phyloP scores from a whole-genome alignment of 2,113 vertebrate species.

The Sclerurus mexicanus region DNA sequence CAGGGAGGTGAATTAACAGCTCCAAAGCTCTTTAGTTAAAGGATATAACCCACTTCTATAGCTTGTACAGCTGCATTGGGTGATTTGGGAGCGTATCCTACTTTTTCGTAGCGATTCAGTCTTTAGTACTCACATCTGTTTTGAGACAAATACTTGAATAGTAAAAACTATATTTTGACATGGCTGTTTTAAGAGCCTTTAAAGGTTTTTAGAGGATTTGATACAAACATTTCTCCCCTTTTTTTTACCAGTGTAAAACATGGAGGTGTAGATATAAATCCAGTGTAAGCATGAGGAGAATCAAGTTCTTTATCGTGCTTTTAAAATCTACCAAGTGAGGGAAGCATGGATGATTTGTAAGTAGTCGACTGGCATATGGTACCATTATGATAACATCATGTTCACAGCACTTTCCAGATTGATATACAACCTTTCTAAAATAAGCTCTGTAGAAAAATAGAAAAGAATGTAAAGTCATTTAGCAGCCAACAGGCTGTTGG shows the following conservation, averaged over 20 bases:
- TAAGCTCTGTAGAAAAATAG: constrained; percentile 23
- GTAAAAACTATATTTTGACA: neutral
- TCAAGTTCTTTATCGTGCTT: constrained; percentile 49
- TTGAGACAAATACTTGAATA: constrained; percentile 29
- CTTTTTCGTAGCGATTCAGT: constrained; percentile 20
- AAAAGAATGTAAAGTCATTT: constrained; percentile 53
- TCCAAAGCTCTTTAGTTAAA: neutral
- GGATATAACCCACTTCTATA: constrained; percentile 41
- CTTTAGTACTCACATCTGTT: constrained; percentile 30
- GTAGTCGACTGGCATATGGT: constrained; percentile 68
- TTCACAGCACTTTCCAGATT: constrained; percentile 65
- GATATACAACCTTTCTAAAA: constrained; percentile 71
- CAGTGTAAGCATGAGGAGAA: neutral
- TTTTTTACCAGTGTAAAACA: neutral
- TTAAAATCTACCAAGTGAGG: constrained; percentile 46
- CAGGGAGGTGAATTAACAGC: neutral
- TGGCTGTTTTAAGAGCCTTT: neutral
- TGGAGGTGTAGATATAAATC: neutral
- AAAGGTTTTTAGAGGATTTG: neutral
- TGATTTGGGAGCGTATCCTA: constrained; percentile 42
- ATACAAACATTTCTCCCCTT: neutral
- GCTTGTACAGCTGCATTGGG: neutral
- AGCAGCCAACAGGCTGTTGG: constrained; percentile 40
- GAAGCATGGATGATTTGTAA: constrained; percentile 68
- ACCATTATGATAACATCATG: constrained; percentile 70